Conservation (phyloP, 2,888 invertebrate genomes). For the Cephus pygmeus region DNA sequence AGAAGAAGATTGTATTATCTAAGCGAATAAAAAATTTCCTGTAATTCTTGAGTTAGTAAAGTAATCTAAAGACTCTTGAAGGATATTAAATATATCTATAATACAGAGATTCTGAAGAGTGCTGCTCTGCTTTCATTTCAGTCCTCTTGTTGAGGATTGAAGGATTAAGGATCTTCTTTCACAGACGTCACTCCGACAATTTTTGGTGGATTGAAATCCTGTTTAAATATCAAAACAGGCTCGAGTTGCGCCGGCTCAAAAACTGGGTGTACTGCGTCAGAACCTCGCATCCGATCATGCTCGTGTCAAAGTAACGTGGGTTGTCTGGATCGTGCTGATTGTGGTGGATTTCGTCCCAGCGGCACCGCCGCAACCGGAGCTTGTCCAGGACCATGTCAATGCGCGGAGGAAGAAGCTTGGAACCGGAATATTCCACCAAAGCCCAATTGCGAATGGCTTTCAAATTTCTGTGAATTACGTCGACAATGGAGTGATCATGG, state of each 20-base stretch:
- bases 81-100: neutral
- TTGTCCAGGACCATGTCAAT: slow-evolving; percentile 50
- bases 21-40: neutral
- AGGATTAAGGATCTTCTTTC: neutral
- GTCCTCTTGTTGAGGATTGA: neutral
- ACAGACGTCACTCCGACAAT: neutral
- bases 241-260: slow-evolving; percentile 30
- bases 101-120: neutral
- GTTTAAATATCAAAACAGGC: slow-evolving; percentile 26
- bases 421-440: slow-evolving; percentile 52
- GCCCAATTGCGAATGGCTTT: slow-evolving; percentile 52
- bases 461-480: slow-evolving; percentile 53
- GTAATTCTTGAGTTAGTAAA: neutral
- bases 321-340: slow-evolving; percentile 37
- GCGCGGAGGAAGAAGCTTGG: slow-evolving; percentile 56
- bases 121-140: neutral
- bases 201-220: neutral
- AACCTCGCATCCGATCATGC: slow-evolving; percentile 39
- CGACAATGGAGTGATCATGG: slow-evolving; percentile 58
- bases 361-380: slow-evolving; percentile 40
- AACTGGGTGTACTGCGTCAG: slow-evolving; percentile 27
- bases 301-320: slow-evolving; percentile 43
- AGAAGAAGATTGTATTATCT: neutral
- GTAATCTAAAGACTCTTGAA: neutral
- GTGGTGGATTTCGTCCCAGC: slow-evolving; percentile 37